Evolutionary conservation across 92 coral and sea anemone genomes (phyloP), one percentile per base, ranked within the genome.

Genomic region (Zoanthus sociatus): DNA sequence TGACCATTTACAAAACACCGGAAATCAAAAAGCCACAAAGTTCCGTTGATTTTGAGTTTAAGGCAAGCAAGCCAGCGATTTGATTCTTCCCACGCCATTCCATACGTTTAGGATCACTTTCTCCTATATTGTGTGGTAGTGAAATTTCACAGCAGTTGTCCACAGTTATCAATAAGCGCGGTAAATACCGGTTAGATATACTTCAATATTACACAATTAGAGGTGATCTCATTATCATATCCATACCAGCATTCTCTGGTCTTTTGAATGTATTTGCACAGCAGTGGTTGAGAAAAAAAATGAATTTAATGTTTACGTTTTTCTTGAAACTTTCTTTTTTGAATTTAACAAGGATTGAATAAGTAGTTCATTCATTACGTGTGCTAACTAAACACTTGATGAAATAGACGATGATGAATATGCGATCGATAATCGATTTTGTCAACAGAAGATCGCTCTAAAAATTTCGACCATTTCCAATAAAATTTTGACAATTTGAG

Each of bases 401-500:
- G 5, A 45, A 51, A 48, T 5, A 51, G 73, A 46, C 48, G 76
- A 66, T 81, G 75, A 81, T 47, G 76, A 17, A 16, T 51, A 30
- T 18, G 51, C 26, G 56, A 45, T 11, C 61, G 75, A 47, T 81
- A 14, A 81, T 66, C 75, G 45, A 66, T 18, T 66, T 21, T 67
- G 75, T 64, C 75, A 48, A 48, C 85, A 69, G 60, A 37, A 26
- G 70, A 66, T 64, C 74, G 75, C 20, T 47, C 74, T n/a, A 66
- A 81, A 64, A 44, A 81, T 81, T 81, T 81, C 76, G 31, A 51
- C 70, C 13, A 81, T 81, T 81, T 66, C 75, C 85, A 81, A 53
- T 81, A 75, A 64, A 45, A 81, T 81, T 71, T 81, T 66, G 85
- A 71, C 45, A 44, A 66, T 81, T 81, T 66, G 61, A 18, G 70